These are phyloP conservation scores for Sebastes nivosus DNA, from an alignment of 2,797 vertebrate genomes.

Conservation along the genomic window DNA sequence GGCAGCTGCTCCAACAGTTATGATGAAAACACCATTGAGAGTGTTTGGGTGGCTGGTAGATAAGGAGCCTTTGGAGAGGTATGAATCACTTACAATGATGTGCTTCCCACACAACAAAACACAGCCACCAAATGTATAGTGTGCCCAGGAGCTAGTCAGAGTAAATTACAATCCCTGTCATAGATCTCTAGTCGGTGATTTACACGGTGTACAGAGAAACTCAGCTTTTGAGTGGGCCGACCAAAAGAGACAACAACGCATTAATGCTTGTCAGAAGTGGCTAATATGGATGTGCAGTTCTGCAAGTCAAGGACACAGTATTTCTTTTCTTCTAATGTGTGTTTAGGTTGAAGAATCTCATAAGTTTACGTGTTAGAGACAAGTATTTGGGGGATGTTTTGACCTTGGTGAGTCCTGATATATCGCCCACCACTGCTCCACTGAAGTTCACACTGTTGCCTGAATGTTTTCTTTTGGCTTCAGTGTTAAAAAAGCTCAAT, in stretches of 20 bases:
- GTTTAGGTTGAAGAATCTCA: neutral
- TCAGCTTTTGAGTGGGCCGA: neutral
- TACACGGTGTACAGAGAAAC: neutral
- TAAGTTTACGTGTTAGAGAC: neutral
- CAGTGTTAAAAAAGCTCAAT: neutral
- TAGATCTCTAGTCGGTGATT: neutral
- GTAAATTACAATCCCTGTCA: neutral
- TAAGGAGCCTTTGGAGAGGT: slow-evolving; percentile 39
- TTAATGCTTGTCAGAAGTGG: neutral
- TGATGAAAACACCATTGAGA: slow-evolving; percentile 27
- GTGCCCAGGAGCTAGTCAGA: neutral
- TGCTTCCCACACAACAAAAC: slow-evolving; percentile 20
- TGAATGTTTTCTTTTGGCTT: too few species aligned
- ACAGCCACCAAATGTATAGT: slow-evolving; percentile 4
- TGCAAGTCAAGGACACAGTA: neutral
- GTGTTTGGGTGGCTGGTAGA: slow-evolving; percentile 39
- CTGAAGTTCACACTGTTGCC: neutral
- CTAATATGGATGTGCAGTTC: neutral
- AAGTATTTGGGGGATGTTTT: neutral
- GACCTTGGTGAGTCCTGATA: neutral
- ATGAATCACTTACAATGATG: slow-evolving; percentile 46
- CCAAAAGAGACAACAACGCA: neutral
- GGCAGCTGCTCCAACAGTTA: slow-evolving; percentile 32
- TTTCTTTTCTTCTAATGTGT: neutral
- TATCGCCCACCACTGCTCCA: neutral